A percentile compares a stretch with the other conserved stretches of the same genome.
Conservation (phyloP, 2,113 vertebrate genomes). For the Recurvirostra avosetta region DNA sequence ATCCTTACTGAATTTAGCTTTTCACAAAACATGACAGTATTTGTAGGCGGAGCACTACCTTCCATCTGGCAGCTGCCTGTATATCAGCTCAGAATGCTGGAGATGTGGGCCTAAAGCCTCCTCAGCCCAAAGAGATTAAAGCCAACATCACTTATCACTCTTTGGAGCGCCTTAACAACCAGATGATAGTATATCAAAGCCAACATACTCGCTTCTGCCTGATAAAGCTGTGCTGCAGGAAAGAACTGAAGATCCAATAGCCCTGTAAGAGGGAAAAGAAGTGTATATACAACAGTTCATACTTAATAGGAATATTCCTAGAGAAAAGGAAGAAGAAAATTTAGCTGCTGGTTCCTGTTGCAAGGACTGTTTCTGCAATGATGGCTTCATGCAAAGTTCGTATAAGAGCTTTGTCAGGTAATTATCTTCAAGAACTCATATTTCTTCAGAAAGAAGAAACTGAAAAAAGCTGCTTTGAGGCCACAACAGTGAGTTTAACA, state of each 20-base stretch:
- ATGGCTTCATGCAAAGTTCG: neutral
- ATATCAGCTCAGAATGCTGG: neutral
- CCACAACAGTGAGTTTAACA: neutral
- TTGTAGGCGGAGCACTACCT: neutral
- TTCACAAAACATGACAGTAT: neutral
- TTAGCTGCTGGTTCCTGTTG: neutral
- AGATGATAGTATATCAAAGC: neutral
- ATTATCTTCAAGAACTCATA: neutral
- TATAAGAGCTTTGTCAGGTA: neutral
- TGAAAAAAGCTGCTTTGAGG: neutral
- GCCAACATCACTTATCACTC: neutral
- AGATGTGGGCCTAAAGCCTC: neutral
- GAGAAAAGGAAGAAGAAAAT: neutral
- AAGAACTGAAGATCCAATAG: neutral
- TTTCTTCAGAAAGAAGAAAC: neutral
- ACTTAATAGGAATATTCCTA: neutral
- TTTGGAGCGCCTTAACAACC: neutral
- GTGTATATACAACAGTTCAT: neutral
- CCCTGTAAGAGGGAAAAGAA: neutral
- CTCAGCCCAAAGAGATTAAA: neutral
- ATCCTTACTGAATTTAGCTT: neutral
- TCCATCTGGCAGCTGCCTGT: neutral
- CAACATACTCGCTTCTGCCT: neutral
- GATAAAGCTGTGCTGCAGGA: neutral
- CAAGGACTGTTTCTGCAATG: neutral